phyloP scores from a whole-genome alignment of 1,140 invertebrate genomes.

The Panagrolaimus sp. region DNA sequence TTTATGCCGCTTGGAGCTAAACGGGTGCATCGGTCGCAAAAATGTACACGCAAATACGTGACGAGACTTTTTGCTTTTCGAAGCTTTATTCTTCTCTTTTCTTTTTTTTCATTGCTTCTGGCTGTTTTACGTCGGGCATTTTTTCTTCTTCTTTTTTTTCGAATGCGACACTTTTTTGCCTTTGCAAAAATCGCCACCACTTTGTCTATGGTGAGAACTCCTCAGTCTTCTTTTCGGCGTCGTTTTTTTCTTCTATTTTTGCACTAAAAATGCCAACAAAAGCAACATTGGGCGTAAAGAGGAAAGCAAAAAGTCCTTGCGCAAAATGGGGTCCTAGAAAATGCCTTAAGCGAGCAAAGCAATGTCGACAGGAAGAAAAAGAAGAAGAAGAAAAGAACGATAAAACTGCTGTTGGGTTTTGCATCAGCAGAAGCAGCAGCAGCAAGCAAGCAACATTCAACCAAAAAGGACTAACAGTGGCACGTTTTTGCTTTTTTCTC shows the following conservation, averaged over 20 bases:
- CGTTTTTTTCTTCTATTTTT: slow-evolving; percentile 5
- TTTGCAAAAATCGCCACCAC: not conserved
- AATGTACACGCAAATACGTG: no score
- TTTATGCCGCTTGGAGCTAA: no score
- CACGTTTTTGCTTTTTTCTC: not conserved
- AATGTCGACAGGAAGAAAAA: slow-evolving; percentile 7
- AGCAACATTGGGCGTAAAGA: slow-evolving; percentile 1
- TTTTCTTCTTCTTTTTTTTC: no score
- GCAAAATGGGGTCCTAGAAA: not conserved
- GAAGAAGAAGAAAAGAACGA: slow-evolving; percentile 5
- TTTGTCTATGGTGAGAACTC: slow-evolving; percentile 1
- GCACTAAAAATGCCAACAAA: not conserved
- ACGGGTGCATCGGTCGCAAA: no score
- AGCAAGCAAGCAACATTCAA: not conserved
- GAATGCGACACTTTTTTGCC: no score
- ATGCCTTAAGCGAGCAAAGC: slow-evolving; percentile 16
- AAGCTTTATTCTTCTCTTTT: no score
- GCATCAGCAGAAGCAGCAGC: not conserved
- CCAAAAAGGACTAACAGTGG: not conserved
- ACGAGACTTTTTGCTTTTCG: no score
- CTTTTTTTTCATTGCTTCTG: no score
- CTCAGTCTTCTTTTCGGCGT: not conserved
- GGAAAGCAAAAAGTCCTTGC: no score
- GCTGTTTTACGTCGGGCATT: no score
- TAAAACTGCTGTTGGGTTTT: not conserved